Percentiles rank a stretch among this genome's conserved stretches.
These are phyloP conservation scores for Ormyrus nitidulus DNA, from an alignment of 2,888 invertebrate genomes.

Conservation along the genomic window DNA sequence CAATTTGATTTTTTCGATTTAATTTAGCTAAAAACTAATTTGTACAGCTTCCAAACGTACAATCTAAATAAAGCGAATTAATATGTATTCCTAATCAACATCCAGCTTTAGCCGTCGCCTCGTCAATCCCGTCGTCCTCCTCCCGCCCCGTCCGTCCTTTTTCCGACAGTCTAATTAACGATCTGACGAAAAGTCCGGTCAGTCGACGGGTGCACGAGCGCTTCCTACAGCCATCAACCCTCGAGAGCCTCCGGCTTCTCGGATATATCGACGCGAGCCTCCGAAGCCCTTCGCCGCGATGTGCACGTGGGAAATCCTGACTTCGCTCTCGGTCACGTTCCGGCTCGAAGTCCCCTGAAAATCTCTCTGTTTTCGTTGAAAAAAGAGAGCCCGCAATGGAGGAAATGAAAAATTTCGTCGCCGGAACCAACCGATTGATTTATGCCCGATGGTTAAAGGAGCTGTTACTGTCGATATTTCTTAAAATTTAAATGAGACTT, in stretches of 20 bases:
- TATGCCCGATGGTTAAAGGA: too few species aligned
- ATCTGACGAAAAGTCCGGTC: constrained; percentile 66
- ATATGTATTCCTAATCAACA: too few species aligned
- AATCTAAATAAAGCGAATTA: too few species aligned
- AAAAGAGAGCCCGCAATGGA: not conserved
- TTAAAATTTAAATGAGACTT: too few species aligned
- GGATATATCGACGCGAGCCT: constrained; percentile 19
- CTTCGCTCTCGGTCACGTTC: constrained; percentile 13
- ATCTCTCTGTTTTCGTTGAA: constrained; percentile 39
- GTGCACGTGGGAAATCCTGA: constrained; percentile 57
- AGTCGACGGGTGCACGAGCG: constrained; percentile 53
- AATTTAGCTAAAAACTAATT: too few species aligned
- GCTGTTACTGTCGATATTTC: too few species aligned
- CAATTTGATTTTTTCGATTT: too few species aligned
- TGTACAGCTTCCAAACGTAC: too few species aligned
- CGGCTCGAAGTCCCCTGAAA: constrained; percentile 13
- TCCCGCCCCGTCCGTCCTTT: constrained; percentile 28
- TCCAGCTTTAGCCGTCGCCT: too few species aligned
- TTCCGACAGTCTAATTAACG: constrained; percentile 69
- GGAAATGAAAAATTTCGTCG: not conserved
- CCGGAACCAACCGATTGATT: too few species aligned
- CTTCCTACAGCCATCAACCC: not conserved
- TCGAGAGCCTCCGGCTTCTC: constrained; percentile 11
- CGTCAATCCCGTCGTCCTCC: not conserved
- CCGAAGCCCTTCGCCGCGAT: constrained; percentile 8